A percentile compares a stretch with the other conserved stretches of the same genome.
Evolutionary conservation across 2,797 vertebrate species (phyloP).

Genomic region (Anableps anableps): DNA sequence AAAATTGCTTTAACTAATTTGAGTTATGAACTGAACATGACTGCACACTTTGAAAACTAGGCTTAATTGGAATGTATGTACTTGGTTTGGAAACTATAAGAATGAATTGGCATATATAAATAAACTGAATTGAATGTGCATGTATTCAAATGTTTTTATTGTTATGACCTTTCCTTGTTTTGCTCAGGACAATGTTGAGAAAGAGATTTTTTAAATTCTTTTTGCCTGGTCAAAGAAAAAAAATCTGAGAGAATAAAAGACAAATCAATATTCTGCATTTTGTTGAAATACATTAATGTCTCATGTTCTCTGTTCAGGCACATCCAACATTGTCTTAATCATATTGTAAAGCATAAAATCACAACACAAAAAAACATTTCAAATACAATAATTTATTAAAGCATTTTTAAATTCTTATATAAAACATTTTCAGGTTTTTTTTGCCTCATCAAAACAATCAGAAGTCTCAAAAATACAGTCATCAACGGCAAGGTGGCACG

Average conservation of each 20-base stretch:
- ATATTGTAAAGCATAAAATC: not conserved
- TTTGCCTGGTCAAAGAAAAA: not conserved
- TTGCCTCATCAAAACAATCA: conserved; percentile 77
- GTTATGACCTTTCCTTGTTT: not conserved
- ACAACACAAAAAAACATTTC: conserved; percentile 49
- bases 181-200: not conserved
- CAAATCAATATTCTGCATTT: not conserved
- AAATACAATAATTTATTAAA: conserved; percentile 96
- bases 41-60: not conserved
- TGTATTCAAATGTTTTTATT: not conserved
- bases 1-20: not conserved
- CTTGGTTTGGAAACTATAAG: not conserved
- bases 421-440: conserved; percentile 82
- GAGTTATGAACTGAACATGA: not conserved
- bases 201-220: not conserved
- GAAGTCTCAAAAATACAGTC: conserved; percentile 80
- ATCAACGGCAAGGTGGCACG: conserved; percentile 67
- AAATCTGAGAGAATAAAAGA: not conserved
- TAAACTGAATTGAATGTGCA: not conserved
- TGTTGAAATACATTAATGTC: not conserved
- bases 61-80: too few relatives aligned
- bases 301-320: not conserved
- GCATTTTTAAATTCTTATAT: conserved; percentile 91
- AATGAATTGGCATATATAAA: not conserved
- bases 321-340: not conserved